Evolutionary conservation across 2,888 invertebrate genomes (phyloP), one percentile per base, ranked within the genome.

Genomic region (Bedellia somnulentella): DNA sequence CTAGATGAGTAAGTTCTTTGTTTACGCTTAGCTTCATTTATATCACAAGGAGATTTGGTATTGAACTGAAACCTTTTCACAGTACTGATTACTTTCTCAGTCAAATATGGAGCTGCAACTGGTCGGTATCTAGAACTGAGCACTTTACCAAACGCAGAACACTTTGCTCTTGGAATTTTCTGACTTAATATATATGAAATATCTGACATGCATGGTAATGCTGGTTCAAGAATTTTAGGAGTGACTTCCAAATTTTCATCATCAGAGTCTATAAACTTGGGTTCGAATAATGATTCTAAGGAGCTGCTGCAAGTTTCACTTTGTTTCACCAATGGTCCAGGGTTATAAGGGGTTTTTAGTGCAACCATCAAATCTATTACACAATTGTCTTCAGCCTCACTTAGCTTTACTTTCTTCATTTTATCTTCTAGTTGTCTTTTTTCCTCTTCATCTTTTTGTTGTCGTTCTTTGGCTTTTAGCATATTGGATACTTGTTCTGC

Each of bases 401-500:
- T 42, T 2, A 55, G 11, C 27, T 54, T 46, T 10, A 50, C 31
- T 24, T 41, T 44, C 9, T 39, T 45, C 42, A 52, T 46, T 24
- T 60, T 47, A 28, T 57, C 50, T 16, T 49, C 47, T 3, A 57
- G 13, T 15, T 46, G 44, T 29, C 48, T 41, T 33, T 58, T 52
- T 21, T 57, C 50, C 22, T 57, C 53, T 36, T 58, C 43, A 29
- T 53, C 47, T 29, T 41, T 45, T 33, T 49, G 11, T 24, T 11
- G 53, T 17, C 48, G 46, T 36, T 68, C 63, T 44, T 58, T 63
- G 2, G 64, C 59, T 43, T 56, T 61, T 21, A 70, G 46, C 67
- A 70, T 71, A 33, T 70, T 71, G 2, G 56, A 52, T 3, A 71
- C 44, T 42, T 70, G 71, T 40, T 52, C 50, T 2, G 59, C 55